phyloP scores from a whole-genome alignment of 2,113 vertebrate genomes.

The Grammomys dolichurus region DNA sequence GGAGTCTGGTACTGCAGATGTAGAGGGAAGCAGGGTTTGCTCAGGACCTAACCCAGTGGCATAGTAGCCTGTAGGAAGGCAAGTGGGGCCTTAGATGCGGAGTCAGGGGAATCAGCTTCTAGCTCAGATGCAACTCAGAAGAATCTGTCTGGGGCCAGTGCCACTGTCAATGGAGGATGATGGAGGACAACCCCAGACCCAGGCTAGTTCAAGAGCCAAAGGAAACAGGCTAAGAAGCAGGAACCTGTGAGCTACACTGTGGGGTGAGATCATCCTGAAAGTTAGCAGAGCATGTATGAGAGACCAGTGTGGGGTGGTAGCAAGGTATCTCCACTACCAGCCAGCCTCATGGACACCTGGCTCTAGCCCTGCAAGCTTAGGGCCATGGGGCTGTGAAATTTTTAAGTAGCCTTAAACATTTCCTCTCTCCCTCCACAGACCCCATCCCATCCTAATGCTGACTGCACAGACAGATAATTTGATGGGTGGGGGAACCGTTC shows the following conservation, averaged over 20 bases:
- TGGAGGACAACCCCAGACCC: too few species aligned
- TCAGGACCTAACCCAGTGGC: background rate
- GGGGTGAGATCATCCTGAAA: too few species aligned
- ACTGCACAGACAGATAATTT: background rate
- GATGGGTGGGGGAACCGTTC: fast-evolving
- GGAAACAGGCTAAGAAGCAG: background rate
- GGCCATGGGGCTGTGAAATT: background rate
- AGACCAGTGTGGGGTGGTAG: too few species aligned
- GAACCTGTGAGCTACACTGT: too few species aligned
- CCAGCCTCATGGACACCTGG: background rate
- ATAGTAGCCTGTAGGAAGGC: background rate
- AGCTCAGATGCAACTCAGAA: background rate
- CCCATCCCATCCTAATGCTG: background rate
- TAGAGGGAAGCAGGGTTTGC: background rate
- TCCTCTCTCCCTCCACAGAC: background rate
- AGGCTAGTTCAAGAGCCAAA: background rate
- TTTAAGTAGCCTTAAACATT: background rate
- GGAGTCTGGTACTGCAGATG: background rate
- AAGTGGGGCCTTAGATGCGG: too few species aligned
- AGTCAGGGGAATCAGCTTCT: background rate
- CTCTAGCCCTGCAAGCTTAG: too few species aligned
- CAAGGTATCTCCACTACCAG: background rate
- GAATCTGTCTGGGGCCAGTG: background rate
- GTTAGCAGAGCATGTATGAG: background rate
- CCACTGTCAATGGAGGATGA: background rate